Evolutionary conservation across 2,888 invertebrate species (phyloP).

Genomic region (Drosophila kokeensis): DNA sequence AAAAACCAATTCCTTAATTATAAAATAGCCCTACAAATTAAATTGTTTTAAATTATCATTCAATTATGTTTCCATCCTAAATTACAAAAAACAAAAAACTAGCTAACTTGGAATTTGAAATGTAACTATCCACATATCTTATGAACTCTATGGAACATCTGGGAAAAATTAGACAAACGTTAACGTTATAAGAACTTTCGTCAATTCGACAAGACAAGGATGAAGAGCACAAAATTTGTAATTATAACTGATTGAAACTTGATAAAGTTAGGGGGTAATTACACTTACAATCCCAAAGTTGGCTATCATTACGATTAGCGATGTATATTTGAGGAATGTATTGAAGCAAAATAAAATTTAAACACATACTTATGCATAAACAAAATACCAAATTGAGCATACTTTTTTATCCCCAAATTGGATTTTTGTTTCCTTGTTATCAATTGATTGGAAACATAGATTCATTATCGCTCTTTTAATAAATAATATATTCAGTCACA

Average conservation of each 20-base stretch:
- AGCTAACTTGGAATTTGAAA: neutral
- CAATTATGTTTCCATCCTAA: neutral
- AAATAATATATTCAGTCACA: constrained; percentile 7
- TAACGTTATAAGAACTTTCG: neutral
- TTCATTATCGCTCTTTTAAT: neutral
- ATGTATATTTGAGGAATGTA: neutral
- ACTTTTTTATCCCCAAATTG: neutral
- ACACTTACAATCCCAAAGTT: constrained; percentile 1
- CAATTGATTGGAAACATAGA: constrained; percentile 2
- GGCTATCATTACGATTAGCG: neutral
- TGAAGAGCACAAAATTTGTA: neutral
- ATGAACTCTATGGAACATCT: neutral
- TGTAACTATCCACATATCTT: neutral
- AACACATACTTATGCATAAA: constrained; percentile 1
- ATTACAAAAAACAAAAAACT: neutral
- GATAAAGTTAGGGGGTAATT: neutral
- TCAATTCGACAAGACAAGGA: neutral
- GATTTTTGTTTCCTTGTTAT: neutral
- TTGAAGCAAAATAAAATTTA: neutral
- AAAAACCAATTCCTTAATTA: neutral
- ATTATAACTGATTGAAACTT: neutral
- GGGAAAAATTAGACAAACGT: neutral
- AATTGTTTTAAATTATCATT: neutral
- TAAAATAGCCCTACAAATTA: neutral
- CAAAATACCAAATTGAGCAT: constrained; percentile 3